phyloP scores from a whole-genome alignment of 2,888 invertebrate species.

The Perdita meconis region DNA sequence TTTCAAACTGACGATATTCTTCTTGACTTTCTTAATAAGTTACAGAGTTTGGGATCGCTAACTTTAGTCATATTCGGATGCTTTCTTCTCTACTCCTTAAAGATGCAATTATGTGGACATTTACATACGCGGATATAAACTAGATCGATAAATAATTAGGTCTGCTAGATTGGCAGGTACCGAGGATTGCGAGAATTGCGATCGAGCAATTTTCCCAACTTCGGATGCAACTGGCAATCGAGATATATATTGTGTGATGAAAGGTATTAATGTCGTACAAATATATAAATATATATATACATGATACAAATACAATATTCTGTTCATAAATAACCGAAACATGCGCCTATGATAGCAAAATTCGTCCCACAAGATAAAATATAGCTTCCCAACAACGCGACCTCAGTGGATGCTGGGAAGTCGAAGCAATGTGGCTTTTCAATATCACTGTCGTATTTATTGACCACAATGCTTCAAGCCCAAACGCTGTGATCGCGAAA shows the following conservation, averaged over 20 bases:
- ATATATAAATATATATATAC: slow-evolving; percentile 77
- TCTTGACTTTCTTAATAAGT: slow-evolving; percentile 63
- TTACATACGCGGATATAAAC: slow-evolving; percentile 66
- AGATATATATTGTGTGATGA: slow-evolving; percentile 70
- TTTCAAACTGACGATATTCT: slow-evolving; percentile 67
- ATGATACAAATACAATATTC: slow-evolving; percentile 79
- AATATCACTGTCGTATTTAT: slow-evolving; percentile 64
- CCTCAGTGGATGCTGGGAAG: slow-evolving; percentile 74
- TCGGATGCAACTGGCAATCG: slow-evolving; percentile 60
- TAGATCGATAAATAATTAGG: slow-evolving; percentile 64
- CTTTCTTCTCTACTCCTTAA: slow-evolving; percentile 62
- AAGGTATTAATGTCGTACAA: slow-evolving; percentile 74
- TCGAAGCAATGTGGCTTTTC: slow-evolving; percentile 80
- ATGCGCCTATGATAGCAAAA: slow-evolving; percentile 78
- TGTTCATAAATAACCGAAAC: slow-evolving; percentile 80
- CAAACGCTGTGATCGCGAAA: slow-evolving; percentile 79
- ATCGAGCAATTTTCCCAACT: slow-evolving; percentile 54
- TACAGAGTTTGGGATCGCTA: slow-evolving; percentile 76
- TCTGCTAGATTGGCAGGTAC: slow-evolving; percentile 61
- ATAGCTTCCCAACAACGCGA: slow-evolving; percentile 76
- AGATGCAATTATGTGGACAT: slow-evolving; percentile 64
- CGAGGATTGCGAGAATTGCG: slow-evolving; percentile 57
- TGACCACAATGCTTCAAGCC: slow-evolving; percentile 81
- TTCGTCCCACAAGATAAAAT: slow-evolving; percentile 70
- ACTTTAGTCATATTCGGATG: slow-evolving; percentile 67